Conservation (phyloP, 1,140 invertebrate species). For the Agrilus planipennis region DNA sequence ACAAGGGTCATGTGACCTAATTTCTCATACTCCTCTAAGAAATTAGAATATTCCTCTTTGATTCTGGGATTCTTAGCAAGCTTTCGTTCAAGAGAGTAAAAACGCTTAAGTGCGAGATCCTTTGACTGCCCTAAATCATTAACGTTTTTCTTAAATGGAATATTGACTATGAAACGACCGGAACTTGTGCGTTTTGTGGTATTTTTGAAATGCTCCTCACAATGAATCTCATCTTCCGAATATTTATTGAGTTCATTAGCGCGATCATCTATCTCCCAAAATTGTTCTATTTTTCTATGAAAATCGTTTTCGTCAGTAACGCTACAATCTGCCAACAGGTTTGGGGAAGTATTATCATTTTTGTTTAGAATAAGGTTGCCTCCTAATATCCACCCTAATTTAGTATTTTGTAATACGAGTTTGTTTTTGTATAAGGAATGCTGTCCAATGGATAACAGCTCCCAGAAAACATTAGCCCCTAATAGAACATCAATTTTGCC, state of each 20-base stretch:
- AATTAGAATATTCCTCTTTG: slow-evolving; percentile 14
- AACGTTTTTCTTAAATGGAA: slow-evolving; percentile 20
- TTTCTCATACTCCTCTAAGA: slow-evolving; percentile 25
- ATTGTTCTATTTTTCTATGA: slow-evolving; percentile 5
- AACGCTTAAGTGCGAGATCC: slow-evolving; percentile 12
- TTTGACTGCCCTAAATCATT: slow-evolving; percentile 24
- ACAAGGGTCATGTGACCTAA: slow-evolving; percentile 17
- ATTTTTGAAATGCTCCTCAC: slow-evolving; percentile 6
- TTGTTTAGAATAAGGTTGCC: slow-evolving; percentile 3
- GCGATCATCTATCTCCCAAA: slow-evolving; percentile 9
- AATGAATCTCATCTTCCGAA: neutral
- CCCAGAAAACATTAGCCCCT: slow-evolving; percentile 24
- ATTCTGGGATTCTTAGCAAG: slow-evolving; percentile 15
- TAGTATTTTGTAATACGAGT: slow-evolving; percentile 22
- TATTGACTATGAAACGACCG: slow-evolving; percentile 24
- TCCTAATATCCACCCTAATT: slow-evolving; percentile 23
- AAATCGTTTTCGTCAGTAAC: slow-evolving; percentile 1
- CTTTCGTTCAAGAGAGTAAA: slow-evolving; percentile 20
- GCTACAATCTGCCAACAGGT: neutral
- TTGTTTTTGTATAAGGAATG: slow-evolving; percentile 14
- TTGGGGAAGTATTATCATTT: neutral
- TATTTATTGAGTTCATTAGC: slow-evolving; percentile 21
- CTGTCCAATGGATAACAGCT: slow-evolving; percentile 21
- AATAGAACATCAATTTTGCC: slow-evolving; percentile 23
- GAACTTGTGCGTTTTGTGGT: slow-evolving; percentile 9